Base-by-base conservation (phyloP, 2,113 vertebrate genomes). In the Oreochromis aureus region DNA sequence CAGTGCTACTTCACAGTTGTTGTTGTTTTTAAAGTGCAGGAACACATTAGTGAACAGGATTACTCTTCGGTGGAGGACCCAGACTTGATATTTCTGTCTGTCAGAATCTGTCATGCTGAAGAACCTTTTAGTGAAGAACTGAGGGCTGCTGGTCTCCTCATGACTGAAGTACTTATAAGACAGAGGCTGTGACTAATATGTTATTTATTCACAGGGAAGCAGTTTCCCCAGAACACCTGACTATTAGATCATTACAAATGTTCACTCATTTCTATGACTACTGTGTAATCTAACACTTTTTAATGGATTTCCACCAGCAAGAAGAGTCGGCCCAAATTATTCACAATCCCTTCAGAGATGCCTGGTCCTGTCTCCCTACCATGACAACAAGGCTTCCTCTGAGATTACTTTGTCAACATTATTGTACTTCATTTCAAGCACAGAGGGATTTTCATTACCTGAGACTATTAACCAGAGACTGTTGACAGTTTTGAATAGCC, bases 391-490 rank as follows among this genome's bases (percentile, higher is more conserved):
- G 78, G 48, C 80, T 81, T 83, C 56, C 78, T 12, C 54, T 61
- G 46, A 89, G 63, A 92, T 91, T 86, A 90, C 81, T 87, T 90
- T 90, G 91, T 94, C 89, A 90, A 89, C 88, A 92, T 80, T 89
- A 86, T 78, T 91, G 89, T 69, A 78, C 87, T 89, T 92, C 85
- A 66, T 85, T 93, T 91, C 85, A 66, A 82, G 81, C 86, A 69
- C 83, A 86, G 61, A 84, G 85, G 39, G 78, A 84, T 82, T 91
- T 90, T 83, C 78, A 89, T 84, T 90, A 84, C 83, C 55, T 79
- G 34, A 84, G 22, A 84, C 58, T 80, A 85, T 82, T 86, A 89
- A 87, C 80, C 83, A 89, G 66, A 76, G 48, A 9, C 89, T 87
- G 84, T 27, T 85, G 87, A 89, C 86, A 89, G 82, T 83, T 88